Evolutionary conservation across 1,140 invertebrate species (phyloP), one percentile per base, ranked within the genome.

Genomic region (Lordiphosa collinella): DNA sequence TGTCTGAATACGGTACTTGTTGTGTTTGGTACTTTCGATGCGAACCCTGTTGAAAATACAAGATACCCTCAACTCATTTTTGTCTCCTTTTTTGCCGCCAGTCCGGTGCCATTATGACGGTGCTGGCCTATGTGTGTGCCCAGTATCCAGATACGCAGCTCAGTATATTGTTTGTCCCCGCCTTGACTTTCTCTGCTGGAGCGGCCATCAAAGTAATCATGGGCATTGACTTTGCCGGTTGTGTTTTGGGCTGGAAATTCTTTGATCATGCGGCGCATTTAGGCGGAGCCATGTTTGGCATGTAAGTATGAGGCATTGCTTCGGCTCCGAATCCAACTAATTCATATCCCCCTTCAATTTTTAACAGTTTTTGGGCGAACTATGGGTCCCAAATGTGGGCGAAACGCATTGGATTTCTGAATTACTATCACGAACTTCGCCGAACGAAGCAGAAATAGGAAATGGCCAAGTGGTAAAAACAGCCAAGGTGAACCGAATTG

Each of bases 191-290:
- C 89, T 94, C 95, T 41, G 97, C 97, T 37, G 93, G 92, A 59
- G 90, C 90, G 35, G 97, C 95, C 41, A 92, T 99, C 25, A 97
- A 97, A 91, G 93, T 92, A 7, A 91, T 99, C 38, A 92, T 99
- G 86, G 91, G 92, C 1, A 82, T 99, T 31, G 98, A 99, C 90
- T 88, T 93, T 41, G 90, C 92, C 16, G 97, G 97, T 12, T 91
- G 98, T 32, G 25, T 97, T 4, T 84, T 97, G 14, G 92, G 95
- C n/a, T 99, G 97, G 97, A 94, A 93, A 89, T 92, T 96, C 56
- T 96, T 99, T 88, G 98, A 99, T 87, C 98, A 99, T 91, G 97
- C 97, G n/a, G 98, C 97, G 22, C 98, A 99, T 94, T 92, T 99
- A 68, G 96, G 97, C 43, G 98, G 98, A 47, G 94, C 95, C 34